phyloP scores from a whole-genome alignment of 1,140 invertebrate species.

The Papilio aristodemus region DNA sequence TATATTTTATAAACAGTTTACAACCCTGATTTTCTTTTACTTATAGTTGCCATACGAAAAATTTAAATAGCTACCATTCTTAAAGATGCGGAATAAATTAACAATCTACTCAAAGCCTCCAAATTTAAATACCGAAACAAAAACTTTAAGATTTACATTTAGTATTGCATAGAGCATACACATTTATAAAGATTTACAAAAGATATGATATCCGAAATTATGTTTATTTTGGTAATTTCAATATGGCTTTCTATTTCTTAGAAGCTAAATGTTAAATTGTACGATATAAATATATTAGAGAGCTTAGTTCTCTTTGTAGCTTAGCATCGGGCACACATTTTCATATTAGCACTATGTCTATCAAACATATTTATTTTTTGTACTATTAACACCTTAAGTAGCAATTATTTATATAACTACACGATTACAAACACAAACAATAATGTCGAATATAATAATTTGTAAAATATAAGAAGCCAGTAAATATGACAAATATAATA shows the following conservation, averaged over 20 bases:
- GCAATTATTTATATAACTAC: neutral
- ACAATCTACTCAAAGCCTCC: neutral
- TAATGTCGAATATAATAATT: neutral
- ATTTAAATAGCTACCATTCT: slow-evolving; percentile 6
- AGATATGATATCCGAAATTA: slow-evolving; percentile 7
- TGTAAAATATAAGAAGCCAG: slow-evolving; percentile 2
- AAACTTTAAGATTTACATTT: neutral
- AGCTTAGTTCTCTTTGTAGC: slow-evolving; percentile 16
- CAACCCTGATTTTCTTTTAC: slow-evolving; percentile 1
- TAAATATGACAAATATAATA: neutral
- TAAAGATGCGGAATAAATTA: slow-evolving; percentile 7
- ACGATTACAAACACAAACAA: neutral
- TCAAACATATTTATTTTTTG: slow-evolving; percentile 36
- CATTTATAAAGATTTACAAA: neutral
- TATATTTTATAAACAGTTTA: slow-evolving; percentile 10
- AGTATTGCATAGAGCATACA: neutral
- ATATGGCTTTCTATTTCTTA: neutral
- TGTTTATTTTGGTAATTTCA: neutral
- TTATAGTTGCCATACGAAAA: slow-evolving; percentile 7
- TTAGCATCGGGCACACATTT: slow-evolving; percentile 45
- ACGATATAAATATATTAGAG: neutral
- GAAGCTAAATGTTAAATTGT: neutral
- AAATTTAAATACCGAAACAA: slow-evolving; percentile 1
- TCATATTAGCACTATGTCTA: slow-evolving; percentile 48
- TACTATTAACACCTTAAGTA: slow-evolving; percentile 30